A percentile compares a stretch with the other conserved stretches of the same genome.
Evolutionary conservation across 2,888 invertebrate genomes (phyloP).

Genomic region (Miltochrista miniata): DNA sequence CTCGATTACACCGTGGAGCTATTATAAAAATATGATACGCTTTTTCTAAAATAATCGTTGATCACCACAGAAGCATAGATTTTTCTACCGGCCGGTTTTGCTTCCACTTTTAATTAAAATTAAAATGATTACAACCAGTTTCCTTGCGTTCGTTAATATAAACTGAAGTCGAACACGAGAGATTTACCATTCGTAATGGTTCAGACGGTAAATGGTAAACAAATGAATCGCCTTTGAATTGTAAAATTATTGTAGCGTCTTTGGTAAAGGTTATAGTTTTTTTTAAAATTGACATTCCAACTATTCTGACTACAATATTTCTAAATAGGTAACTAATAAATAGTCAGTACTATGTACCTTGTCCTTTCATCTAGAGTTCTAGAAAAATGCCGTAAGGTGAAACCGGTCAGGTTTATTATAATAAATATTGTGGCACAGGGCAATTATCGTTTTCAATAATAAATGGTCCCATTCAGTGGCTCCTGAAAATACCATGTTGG

Average conservation of each 20-base stretch:
- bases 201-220: constrained; percentile 32
- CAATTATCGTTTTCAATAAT: too few species aligned
- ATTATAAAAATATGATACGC: constrained; percentile 61
- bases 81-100: constrained; percentile 46
- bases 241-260: constrained; percentile 21
- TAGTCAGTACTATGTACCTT: too few species aligned
- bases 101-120: constrained; percentile 62
- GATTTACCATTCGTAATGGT: constrained; percentile 29
- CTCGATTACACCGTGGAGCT: constrained; percentile 38
- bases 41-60: constrained; percentile 67
- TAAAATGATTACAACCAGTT: constrained; percentile 43
- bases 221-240: constrained; percentile 29
- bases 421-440: too few species aligned
- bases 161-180: constrained; percentile 48
- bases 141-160: constrained; percentile 33
- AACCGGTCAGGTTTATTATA: too few species aligned
- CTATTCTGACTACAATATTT: too few species aligned
- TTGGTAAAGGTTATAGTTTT: not conserved
- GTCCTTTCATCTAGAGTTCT: too few species aligned
- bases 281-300: not conserved
- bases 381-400: too few species aligned
- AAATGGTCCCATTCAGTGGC: too few species aligned
- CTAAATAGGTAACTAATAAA: too few species aligned
- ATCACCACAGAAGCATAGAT: constrained; percentile 71
- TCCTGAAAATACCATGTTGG: too few species aligned